These are phyloP conservation scores for Dermatophagoides farinae DNA, from an alignment of 1,140 invertebrate species.

Conservation along the genomic window DNA sequence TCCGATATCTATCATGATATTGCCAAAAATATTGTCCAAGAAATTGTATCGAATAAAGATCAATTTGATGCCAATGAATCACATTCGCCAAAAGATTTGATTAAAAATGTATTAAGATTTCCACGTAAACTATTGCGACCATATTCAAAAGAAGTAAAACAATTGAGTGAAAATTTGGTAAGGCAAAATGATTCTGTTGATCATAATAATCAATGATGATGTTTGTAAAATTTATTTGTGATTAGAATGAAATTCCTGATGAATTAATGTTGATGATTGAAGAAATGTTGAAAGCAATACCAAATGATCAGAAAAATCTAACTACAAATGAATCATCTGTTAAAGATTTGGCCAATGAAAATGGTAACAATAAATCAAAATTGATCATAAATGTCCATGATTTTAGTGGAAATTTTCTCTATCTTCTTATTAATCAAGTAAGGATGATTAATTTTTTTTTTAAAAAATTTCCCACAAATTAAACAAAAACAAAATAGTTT, in stretches of 20 bases:
- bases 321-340: neutral
- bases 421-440: conserved; percentile 27
- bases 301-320: neutral
- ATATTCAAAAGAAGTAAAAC: conserved; percentile 11
- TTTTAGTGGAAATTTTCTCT: conserved; percentile 26
- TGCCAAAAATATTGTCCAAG: conserved; percentile 8
- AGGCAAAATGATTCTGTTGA: too few species aligned
- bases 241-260: conserved; percentile 7
- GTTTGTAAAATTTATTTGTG: too few species aligned
- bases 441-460: neutral
- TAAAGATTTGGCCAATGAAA: conserved; percentile 1
- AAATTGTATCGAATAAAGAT: neutral
- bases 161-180: conserved; percentile 7
- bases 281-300: neutral
- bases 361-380: conserved; percentile 17
- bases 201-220: too few species aligned
- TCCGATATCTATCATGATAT: neutral
- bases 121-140: conserved; percentile 4
- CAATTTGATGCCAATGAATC: neutral
- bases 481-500: conserved; percentile 24
- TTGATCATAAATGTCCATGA: conserved; percentile 26
- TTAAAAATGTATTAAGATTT: conserved; percentile 12
- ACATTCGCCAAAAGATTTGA: conserved; percentile 4
- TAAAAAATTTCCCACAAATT: conserved; percentile 1
- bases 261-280: conserved; percentile 7